A percentile compares a stretch with the other conserved stretches of the same genome.
Evolutionary conservation across 2,797 vertebrate species (phyloP).

Genomic region (Phalloptychus januarius): DNA sequence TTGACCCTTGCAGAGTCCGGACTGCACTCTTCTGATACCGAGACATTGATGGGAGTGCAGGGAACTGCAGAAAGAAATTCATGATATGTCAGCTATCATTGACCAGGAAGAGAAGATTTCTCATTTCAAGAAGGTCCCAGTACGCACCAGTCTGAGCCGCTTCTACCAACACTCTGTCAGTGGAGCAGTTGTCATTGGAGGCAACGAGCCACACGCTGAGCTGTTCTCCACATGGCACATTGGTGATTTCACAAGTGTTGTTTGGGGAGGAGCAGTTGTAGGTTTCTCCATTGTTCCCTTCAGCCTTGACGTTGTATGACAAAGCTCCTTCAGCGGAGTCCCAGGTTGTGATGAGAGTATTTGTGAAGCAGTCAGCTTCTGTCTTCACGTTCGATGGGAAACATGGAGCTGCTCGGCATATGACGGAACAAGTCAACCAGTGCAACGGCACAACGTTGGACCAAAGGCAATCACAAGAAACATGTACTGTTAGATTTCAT

Average conservation of each 20-base stretch:
- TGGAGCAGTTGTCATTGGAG: slow-evolving; percentile 75
- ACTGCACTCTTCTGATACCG: slow-evolving; percentile 61
- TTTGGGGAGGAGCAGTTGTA: slow-evolving; percentile 77
- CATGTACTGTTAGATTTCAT: not conserved
- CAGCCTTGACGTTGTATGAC: slow-evolving; percentile 70
- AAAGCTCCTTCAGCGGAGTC: slow-evolving; percentile 72
- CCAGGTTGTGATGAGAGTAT: slow-evolving; percentile 73
- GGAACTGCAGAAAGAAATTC: slow-evolving; percentile 69
- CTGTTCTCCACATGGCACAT: slow-evolving; percentile 78
- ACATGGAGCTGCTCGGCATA: slow-evolving; percentile 69
- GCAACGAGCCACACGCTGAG: slow-evolving; percentile 79
- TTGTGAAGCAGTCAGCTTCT: slow-evolving; percentile 53
- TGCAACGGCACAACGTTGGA: not conserved
- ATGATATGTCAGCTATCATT: not conserved
- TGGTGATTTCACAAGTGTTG: slow-evolving; percentile 70
- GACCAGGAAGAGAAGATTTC: not conserved
- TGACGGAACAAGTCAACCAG: not conserved
- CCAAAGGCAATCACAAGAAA: not conserved
- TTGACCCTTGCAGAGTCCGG: slow-evolving; percentile 62
- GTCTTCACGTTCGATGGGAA: slow-evolving; percentile 74
- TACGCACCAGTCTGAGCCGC: slow-evolving; percentile 75
- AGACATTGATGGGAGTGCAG: slow-evolving; percentile 71
- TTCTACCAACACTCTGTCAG: slow-evolving; percentile 64
- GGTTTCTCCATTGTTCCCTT: slow-evolving; percentile 67
- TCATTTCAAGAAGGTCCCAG: not conserved